Evolutionary conservation across 2,113 vertebrate species (phyloP).

Genomic region (Lutjanus erythropterus): DNA sequence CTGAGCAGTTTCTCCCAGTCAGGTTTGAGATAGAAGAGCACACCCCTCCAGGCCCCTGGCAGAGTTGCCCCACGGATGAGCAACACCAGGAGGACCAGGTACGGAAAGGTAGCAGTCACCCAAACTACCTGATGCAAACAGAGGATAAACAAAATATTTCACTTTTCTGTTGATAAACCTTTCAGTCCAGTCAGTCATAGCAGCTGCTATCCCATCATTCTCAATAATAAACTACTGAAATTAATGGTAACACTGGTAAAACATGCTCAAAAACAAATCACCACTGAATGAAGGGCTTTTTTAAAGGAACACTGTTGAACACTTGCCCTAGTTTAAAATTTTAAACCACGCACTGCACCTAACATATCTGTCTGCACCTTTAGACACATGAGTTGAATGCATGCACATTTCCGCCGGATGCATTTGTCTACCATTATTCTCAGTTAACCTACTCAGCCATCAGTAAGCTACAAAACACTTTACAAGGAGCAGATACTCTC

Average conservation of each 20-base stretch:
- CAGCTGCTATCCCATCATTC: not conserved
- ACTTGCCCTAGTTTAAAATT: no score
- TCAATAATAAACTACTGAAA: not conserved
- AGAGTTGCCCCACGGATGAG: conserved; percentile 94
- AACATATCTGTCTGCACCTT: no score
- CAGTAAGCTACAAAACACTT: no score
- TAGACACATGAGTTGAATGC: no score
- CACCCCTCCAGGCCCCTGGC: conserved; percentile 96
- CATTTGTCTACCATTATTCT: no score
- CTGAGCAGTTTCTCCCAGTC: conserved; percentile 94
- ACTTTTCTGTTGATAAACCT: not conserved
- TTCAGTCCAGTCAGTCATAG: not conserved
- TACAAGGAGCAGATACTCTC: no score
- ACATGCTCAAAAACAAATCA: not conserved
- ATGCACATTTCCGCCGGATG: no score
- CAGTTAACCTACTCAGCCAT: no score
- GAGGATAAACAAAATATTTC: not conserved
- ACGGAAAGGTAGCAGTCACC: conserved; percentile 98
- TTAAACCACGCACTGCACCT: no score
- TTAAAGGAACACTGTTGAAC: not conserved
- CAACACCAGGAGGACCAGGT: conserved; percentile 91
- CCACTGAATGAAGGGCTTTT: not conserved
- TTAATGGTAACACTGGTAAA: not conserved
- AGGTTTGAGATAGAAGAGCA: conserved; percentile 95
- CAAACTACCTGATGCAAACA: conserved; percentile 92